phyloP scores from a whole-genome alignment of 2,888 invertebrate species.

The Achlya flavicornis region DNA sequence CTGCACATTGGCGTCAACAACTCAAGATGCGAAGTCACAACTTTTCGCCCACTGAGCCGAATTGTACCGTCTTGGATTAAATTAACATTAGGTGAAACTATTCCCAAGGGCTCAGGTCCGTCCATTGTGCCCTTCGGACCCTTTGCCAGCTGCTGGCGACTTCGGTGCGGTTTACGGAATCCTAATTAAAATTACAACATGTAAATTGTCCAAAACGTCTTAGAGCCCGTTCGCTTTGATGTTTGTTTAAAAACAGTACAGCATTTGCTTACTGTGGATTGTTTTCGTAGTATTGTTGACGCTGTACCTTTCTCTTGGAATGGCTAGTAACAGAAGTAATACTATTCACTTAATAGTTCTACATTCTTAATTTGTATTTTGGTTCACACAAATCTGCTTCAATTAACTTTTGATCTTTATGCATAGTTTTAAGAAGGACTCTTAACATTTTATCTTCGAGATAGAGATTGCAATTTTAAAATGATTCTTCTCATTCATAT shows the following conservation, averaged over 20 bases:
- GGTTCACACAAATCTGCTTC: too few relatives aligned
- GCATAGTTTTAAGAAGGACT: too few relatives aligned
- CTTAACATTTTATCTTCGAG: too few relatives aligned
- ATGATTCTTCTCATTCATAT: too few relatives aligned
- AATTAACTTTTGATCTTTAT: too few relatives aligned
- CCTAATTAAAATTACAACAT: slow-evolving; percentile 82
- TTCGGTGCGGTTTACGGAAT: slow-evolving; percentile 67
- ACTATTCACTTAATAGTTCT: too few relatives aligned
- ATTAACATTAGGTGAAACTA: slow-evolving; percentile 81
- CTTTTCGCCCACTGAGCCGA: slow-evolving; percentile 57
- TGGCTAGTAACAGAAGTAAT: slow-evolving; percentile 7
- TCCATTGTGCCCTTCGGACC: slow-evolving; percentile 48
- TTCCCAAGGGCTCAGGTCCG: slow-evolving; percentile 53
- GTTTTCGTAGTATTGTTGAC: slow-evolving; percentile 29
- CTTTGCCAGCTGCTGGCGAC: slow-evolving; percentile 45
- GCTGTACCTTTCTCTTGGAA: slow-evolving; percentile 23
- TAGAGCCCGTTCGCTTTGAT: slow-evolving; percentile 45
- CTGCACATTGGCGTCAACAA: slow-evolving; percentile 51
- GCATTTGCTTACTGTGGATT: slow-evolving; percentile 32
- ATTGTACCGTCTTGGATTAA: slow-evolving; percentile 79
- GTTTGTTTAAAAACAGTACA: slow-evolving; percentile 62
- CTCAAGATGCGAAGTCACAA: slow-evolving; percentile 73
- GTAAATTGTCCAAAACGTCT: slow-evolving; percentile 71
- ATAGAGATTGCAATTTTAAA: too few relatives aligned
- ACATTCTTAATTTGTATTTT: too few relatives aligned